These are phyloP conservation scores for Drosophila gunungcola DNA, from an alignment of 1,140 invertebrate genomes.

Conservation along the genomic window DNA sequence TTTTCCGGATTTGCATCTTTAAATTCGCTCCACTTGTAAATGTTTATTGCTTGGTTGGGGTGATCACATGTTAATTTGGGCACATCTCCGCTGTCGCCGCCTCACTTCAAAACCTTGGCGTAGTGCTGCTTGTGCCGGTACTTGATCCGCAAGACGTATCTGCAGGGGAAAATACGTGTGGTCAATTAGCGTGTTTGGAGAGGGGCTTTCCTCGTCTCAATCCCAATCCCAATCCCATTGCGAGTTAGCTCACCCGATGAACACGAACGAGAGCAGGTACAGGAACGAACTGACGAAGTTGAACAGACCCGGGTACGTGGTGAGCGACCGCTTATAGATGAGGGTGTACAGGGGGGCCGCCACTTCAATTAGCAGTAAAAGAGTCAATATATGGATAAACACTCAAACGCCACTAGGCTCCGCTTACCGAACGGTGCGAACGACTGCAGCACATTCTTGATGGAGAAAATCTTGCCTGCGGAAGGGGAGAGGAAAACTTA, in stretches of 20 bases:
- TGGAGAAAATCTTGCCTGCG: constrained; percentile 87
- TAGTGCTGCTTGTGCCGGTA: constrained; percentile 70
- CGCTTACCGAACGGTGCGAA: constrained; percentile 86
- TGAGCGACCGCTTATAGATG: constrained; percentile 87
- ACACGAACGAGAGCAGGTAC: constrained; percentile 79
- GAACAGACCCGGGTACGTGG: constrained; percentile 86
- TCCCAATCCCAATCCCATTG: background rate
- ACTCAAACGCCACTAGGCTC: constrained; percentile 2
- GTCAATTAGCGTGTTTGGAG: constrained; percentile 19
- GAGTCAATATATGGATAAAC: constrained; percentile 28
- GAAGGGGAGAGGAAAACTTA: constrained; percentile 1
- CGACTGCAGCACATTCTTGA: constrained; percentile 88
- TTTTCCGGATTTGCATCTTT: constrained; percentile 19
- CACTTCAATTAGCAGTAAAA: constrained; percentile 56
- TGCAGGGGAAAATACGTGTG: constrained; percentile 29
- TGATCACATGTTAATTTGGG: constrained; percentile 59
- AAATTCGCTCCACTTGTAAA: constrained; percentile 53
- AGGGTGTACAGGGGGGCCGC: constrained; percentile 87
- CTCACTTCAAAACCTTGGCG: constrained; percentile 73
- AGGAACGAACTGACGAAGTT: constrained; percentile 86
- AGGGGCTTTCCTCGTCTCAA: constrained; percentile 10
- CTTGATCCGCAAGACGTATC: constrained; percentile 75
- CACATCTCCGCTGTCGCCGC: constrained; percentile 1
- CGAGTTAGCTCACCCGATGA: constrained; percentile 85
- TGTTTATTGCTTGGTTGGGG: constrained; percentile 44